Conservation (phyloP, 2,113 vertebrate genomes). For the Crotalus helleri region DNA sequence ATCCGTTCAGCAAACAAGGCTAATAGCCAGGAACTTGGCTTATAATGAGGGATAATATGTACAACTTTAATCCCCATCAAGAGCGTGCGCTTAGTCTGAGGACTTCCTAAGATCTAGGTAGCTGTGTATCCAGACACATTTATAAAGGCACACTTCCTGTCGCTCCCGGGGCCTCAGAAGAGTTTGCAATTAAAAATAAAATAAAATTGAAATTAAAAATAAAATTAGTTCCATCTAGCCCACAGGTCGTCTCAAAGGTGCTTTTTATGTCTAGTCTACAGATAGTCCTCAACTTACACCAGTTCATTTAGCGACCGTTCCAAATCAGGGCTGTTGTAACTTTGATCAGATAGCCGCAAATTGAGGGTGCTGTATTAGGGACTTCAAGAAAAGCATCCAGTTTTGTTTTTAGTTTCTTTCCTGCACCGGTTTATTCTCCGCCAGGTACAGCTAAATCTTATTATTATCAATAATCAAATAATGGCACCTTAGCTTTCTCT, state of each 20-base stretch:
- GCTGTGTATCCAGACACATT: not conserved
- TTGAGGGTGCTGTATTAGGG: not conserved
- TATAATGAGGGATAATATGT: conserved; percentile 5
- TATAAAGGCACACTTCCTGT: not conserved
- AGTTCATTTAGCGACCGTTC: no score
- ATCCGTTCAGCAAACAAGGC: conserved; percentile 53
- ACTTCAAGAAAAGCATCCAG: not conserved
- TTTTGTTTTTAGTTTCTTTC: fast-evolving
- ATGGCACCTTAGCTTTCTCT: fast-evolving
- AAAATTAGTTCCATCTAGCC: no score
- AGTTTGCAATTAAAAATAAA: not conserved
- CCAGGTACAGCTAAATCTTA: not conserved
- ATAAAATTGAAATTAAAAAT: no score
- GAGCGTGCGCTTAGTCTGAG: not conserved
- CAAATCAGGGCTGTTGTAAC: not conserved
- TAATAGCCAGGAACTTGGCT: not conserved
- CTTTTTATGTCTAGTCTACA: no score
- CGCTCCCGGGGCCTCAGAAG: not conserved
- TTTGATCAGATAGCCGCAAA: not conserved
- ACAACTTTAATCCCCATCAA: not conserved
- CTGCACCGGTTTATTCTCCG: fast-evolving
- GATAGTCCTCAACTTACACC: no score
- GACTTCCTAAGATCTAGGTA: not conserved
- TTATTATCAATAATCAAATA: not conserved
- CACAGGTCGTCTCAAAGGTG: no score